phyloP scores from a whole-genome alignment of 2,113 vertebrate species.

The Ochotona princeps region DNA sequence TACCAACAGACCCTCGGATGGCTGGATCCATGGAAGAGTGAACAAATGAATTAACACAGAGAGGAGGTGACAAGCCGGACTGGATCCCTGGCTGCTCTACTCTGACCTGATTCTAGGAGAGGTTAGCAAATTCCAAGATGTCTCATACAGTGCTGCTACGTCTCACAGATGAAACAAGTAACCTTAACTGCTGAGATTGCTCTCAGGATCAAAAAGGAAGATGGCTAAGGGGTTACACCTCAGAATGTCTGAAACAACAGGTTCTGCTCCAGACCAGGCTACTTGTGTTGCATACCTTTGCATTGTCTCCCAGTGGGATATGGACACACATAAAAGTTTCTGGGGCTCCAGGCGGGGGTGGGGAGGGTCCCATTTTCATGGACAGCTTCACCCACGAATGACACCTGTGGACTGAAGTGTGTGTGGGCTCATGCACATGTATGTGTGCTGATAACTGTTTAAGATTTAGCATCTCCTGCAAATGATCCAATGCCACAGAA shows the following conservation, averaged over 20 bases:
- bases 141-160: not conserved
- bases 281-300: not conserved
- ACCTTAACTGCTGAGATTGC: not conserved
- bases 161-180: not conserved
- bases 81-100: not conserved
- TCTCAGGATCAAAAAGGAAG: not conserved
- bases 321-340: not conserved
- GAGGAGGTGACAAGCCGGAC: too few species aligned
- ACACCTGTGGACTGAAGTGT: not conserved
- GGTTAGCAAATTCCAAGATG: accelerated
- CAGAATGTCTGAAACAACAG: not conserved
- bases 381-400: not conserved
- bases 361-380: not conserved
- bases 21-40: not conserved
- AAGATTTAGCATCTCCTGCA: not conserved
- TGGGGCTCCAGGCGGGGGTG: too few species aligned
- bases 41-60: not conserved
- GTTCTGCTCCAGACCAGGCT: not conserved
- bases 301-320: not conserved
- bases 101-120: not conserved
- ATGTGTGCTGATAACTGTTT: not conserved
- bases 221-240: not conserved
- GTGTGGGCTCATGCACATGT: not conserved
- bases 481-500: not conserved
- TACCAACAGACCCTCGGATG: not conserved